Conservation (phyloP, 2,797 vertebrate species). For the Alauda arvensis region DNA sequence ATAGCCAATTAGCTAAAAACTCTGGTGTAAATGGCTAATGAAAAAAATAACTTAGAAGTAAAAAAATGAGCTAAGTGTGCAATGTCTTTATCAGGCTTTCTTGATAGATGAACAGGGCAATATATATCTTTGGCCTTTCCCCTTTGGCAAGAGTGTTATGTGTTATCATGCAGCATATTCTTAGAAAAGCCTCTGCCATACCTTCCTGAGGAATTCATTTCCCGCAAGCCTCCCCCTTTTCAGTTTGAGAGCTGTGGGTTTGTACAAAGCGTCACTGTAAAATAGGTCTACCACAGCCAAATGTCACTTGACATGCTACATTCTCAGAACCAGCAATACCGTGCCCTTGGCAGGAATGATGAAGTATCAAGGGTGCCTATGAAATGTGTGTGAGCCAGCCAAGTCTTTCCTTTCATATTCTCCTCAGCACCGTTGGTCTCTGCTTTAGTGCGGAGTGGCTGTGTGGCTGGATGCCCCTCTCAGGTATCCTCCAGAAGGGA, state of each 20-base stretch:
- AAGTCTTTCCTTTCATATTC: neutral
- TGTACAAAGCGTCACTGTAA: neutral
- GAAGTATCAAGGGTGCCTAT: neutral
- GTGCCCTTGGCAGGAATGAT: neutral
- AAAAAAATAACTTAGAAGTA: neutral
- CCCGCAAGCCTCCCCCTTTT: constrained; percentile 6
- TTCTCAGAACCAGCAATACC: constrained; percentile 31
- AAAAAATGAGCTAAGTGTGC: neutral
- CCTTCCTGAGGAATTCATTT: constrained; percentile 44
- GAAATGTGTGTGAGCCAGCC: neutral
- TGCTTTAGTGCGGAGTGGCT: neutral
- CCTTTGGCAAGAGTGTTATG: neutral
- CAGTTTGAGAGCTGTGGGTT: constrained; percentile 41
- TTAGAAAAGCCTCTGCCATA: constrained; percentile 48
- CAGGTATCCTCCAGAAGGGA: neutral
- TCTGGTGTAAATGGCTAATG: neutral
- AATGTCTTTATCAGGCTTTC: neutral
- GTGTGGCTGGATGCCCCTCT: neutral
- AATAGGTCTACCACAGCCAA: constrained; percentile 39
- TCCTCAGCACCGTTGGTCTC: neutral
- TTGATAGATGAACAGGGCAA: neutral
- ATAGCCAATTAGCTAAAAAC: neutral
- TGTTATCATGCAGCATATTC: neutral
- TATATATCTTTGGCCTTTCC: neutral
- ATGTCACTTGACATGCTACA: constrained; percentile 16